Evolutionary conservation across 2,113 vertebrate genomes (phyloP), one percentile per base, ranked within the genome.

Genomic region (Corythornis cristatus): DNA sequence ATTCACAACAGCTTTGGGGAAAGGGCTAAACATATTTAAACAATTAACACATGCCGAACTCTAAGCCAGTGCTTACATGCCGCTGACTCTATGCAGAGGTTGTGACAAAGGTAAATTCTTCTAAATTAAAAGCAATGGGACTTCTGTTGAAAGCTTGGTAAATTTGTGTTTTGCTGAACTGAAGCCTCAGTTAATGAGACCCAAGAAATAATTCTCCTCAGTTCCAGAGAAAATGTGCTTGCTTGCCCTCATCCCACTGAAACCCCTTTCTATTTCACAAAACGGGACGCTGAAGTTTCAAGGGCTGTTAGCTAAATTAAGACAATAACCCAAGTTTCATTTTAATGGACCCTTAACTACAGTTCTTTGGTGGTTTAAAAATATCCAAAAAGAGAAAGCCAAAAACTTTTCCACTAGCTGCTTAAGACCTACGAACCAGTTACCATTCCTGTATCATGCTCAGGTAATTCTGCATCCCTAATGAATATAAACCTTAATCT

Each of bases 41-140:
- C 95, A 95, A 95, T 95, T 94, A 96, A 80, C 88, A 91, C 89
- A 90, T 83, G 94, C 87, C 8, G 8, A 93, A 93, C 91, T 93
- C 82, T 93, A 89, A 94, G 91, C 93, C 0, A 8, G 82, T 64
- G 81, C 94, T 93, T 82, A 78, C 77, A 67, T 75, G 70, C 80
- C 89, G 70, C 73, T 50, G 92, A 71, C 88, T 95, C 16, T 23
- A 82, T 87, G 74, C 89, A 92, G 94, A 93, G 89, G 75, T 89
- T 89, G 90, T 64, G 75, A 93, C 93, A 96, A 96, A 96, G 87
- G 93, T 94, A 93, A 93, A 93, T 79, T 87, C 93, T 94, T 87
- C 78, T 80, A 73, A 91, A 93, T 91, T 93, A 93, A 93, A 94
- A 92, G 91, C 93, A 92, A 76, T 45, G 81, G 86, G 83, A 76